phyloP scores from a whole-genome alignment of 2,797 vertebrate species.

The Takifugu ocellatus region DNA sequence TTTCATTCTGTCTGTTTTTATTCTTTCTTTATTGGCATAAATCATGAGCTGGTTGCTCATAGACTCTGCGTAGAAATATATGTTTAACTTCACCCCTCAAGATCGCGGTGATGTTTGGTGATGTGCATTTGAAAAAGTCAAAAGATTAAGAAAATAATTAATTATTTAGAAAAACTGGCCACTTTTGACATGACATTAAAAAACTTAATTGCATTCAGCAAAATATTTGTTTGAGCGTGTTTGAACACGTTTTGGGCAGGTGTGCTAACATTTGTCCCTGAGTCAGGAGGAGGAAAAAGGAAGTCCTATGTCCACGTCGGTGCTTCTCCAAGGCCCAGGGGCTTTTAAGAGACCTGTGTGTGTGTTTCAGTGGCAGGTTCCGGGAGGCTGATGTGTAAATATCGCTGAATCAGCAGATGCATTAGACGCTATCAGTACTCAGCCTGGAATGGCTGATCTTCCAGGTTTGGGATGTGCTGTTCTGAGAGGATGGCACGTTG shows the following conservation, averaged over 20 bases:
- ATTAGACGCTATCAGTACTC: slow-evolving; percentile 19
- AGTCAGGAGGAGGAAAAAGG: slow-evolving; percentile 23
- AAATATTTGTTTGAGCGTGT: not conserved
- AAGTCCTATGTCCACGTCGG: slow-evolving; percentile 43
- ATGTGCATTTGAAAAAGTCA: no score
- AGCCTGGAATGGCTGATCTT: slow-evolving; percentile 28
- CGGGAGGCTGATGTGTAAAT: slow-evolving; percentile 35
- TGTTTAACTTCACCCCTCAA: no score
- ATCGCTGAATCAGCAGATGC: slow-evolving; percentile 16
- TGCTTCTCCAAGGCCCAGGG: slow-evolving; percentile 19
- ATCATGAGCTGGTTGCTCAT: no score
- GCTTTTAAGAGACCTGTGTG: slow-evolving; percentile 14
- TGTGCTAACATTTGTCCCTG: slow-evolving; percentile 15
- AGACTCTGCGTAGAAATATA: no score
- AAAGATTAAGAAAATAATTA: no score
- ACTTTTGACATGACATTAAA: no score
- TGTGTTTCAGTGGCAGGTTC: slow-evolving; percentile 25
- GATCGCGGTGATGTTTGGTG: no score
- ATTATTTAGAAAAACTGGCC: no score
- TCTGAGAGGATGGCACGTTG: slow-evolving; percentile 20
- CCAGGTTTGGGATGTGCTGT: not conserved
- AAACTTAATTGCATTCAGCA: no score
- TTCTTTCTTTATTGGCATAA: no score
- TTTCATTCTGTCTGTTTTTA: no score
- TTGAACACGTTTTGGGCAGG: slow-evolving; percentile 13